Conservation (phyloP, 2,113 vertebrate species). For the Prunella himalayana region DNA sequence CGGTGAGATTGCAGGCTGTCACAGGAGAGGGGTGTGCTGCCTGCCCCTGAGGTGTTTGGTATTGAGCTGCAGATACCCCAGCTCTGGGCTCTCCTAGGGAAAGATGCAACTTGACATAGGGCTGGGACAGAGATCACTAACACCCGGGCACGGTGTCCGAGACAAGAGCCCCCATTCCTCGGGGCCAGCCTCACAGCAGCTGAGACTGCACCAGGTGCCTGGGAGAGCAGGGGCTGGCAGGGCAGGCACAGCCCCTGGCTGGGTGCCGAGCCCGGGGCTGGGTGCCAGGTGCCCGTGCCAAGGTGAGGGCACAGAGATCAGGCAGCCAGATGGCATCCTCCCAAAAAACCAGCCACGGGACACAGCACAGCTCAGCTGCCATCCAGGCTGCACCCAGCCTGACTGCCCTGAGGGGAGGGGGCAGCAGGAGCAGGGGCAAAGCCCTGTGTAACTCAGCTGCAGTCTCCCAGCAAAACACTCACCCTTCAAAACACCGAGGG, state of each 20-base stretch:
- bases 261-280: background rate
- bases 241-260: background rate
- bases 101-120: accelerated
- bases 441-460: background rate
- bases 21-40: background rate
- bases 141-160: accelerated
- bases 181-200: background rate
- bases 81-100: background rate
- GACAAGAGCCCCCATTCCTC: background rate
- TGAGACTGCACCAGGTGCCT: background rate
- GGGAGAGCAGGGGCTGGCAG: background rate
- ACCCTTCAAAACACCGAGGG: background rate
- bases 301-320: background rate
- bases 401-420: background rate
- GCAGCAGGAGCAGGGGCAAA: background rate
- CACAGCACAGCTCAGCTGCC: background rate
- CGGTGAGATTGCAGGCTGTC: accelerated
- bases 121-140: background rate
- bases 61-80: background rate
- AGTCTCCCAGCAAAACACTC: background rate
- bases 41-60: background rate
- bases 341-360: background rate
- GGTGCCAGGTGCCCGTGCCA: background rate
- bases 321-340: slow-evolving; percentile 44
- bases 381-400: accelerated